Conservation (phyloP, 2,797 vertebrate genomes). For the Gymnocypris eckloni region DNA sequence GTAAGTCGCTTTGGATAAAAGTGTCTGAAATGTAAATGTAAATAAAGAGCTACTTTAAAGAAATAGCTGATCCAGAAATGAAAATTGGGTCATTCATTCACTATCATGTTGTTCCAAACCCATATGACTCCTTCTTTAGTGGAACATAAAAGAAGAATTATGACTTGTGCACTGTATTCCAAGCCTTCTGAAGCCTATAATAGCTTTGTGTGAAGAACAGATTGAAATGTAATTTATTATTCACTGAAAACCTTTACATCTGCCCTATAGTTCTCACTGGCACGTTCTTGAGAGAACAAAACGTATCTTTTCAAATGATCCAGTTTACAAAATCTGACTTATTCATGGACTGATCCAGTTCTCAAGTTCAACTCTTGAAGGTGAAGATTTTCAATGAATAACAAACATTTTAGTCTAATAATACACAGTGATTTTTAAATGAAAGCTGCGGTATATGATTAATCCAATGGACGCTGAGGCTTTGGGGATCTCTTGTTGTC, state of each 20-base stretch:
- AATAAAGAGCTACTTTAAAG: neutral
- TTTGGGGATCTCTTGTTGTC: constrained; percentile 44
- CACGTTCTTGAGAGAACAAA: neutral
- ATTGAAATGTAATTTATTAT: constrained; percentile 32
- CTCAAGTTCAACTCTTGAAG: neutral
- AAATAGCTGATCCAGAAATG: constrained; percentile 1
- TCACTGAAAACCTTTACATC: constrained; percentile 17
- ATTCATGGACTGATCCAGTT: neutral
- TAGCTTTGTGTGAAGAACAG: neutral
- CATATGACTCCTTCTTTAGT: constrained; percentile 4
- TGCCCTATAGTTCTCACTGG: neutral
- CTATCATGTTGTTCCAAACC: constrained; percentile 4
- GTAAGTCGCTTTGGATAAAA: no score
- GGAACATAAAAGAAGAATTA: constrained; percentile 30
- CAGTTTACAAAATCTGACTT: neutral
- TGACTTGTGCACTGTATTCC: constrained; percentile 27
- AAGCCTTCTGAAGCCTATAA: constrained; percentile 10
- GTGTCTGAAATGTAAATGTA: no score
- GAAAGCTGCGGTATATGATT: neutral
- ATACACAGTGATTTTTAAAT: neutral
- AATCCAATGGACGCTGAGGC: constrained; percentile 26
- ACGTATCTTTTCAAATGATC: neutral
- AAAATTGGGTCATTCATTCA: neutral
- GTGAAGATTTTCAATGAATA: neutral
- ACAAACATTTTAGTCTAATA: neutral